Conservation (phyloP, 2,888 invertebrate species). For the Gastrophysa polygoni region DNA sequence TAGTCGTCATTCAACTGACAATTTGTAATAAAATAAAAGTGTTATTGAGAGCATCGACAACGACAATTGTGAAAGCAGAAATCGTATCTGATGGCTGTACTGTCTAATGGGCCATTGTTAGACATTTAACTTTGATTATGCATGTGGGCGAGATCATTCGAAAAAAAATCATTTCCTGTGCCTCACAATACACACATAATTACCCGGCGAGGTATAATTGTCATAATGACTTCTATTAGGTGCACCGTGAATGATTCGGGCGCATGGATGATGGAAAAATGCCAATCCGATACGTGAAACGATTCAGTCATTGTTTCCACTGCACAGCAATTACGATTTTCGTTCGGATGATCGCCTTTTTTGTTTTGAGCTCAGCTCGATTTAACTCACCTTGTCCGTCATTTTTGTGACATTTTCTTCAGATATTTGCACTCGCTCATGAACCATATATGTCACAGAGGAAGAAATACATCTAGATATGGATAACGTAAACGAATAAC, state of each 20-base stretch:
- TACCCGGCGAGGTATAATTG: conserved; percentile 57
- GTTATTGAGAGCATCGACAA: conserved; percentile 50
- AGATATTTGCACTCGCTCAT: too few relatives aligned
- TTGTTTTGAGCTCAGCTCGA: too few relatives aligned
- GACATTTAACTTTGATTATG: conserved; percentile 59
- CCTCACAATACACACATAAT: conserved; percentile 58
- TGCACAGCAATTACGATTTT: neutral
- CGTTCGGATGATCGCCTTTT: neutral
- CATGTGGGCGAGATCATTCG: conserved; percentile 60
- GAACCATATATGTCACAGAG: too few relatives aligned
- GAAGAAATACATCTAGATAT: too few relatives aligned
- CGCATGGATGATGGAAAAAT: conserved; percentile 26
- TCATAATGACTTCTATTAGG: conserved; percentile 59
- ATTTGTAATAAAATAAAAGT: conserved; percentile 48
- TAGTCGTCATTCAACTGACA: conserved; percentile 36
- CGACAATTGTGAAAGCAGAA: conserved; percentile 54
- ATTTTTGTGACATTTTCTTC: too few relatives aligned
- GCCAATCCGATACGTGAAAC: conserved; percentile 8
- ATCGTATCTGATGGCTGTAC: conserved; percentile 54
- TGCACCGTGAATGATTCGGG: conserved; percentile 30
- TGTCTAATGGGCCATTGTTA: conserved; percentile 59
- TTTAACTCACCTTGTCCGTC: too few relatives aligned
- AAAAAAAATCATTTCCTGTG: conserved; percentile 60
- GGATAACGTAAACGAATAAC: too few relatives aligned
- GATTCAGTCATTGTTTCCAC: conserved; percentile 4